Conservation (phyloP, 2,797 vertebrate genomes). For the Coranthus polyacanthus region DNA sequence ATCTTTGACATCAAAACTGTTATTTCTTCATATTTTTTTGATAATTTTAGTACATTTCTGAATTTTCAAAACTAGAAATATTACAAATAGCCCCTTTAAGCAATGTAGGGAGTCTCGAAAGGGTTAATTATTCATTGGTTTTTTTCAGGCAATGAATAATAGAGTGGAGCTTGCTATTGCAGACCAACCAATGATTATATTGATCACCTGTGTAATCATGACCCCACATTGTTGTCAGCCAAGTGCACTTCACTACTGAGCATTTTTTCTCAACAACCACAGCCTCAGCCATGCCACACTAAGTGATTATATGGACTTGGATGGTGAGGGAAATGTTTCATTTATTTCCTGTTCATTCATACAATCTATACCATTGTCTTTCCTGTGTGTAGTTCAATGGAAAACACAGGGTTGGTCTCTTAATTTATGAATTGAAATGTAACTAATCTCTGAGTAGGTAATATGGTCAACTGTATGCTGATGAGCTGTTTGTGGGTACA, state of each 20-base stretch:
- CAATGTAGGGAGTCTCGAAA: slow-evolving; percentile 1
- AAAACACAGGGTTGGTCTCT: background rate
- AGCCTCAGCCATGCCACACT: slow-evolving; percentile 19
- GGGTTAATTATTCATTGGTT: slow-evolving; percentile 13
- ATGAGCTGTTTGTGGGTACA: background rate
- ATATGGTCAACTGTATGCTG: background rate
- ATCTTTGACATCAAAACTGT: too few species aligned
- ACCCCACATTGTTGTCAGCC: slow-evolving; percentile 29
- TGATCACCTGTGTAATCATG: slow-evolving; percentile 49
- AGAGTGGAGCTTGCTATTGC: slow-evolving; percentile 33
- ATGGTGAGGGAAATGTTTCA: slow-evolving; percentile 2
- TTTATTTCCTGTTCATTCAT: slow-evolving; percentile 15
- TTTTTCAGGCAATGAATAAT: slow-evolving; percentile 35
- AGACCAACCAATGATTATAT: slow-evolving; percentile 54
- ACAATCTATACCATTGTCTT: background rate
- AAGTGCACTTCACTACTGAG: slow-evolving; percentile 26
- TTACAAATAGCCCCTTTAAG: background rate
- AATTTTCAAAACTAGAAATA: too few species aligned
- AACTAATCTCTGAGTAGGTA: background rate
- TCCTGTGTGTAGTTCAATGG: background rate
- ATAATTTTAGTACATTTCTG: too few species aligned
- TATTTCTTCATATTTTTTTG: too few species aligned
- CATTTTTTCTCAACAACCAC: slow-evolving; percentile 38
- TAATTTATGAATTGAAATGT: background rate
- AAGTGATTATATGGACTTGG: slow-evolving; percentile 2